Base-by-base conservation (phyloP, 2,797 vertebrate genomes). In the Tympanoctomys barrerae region DNA sequence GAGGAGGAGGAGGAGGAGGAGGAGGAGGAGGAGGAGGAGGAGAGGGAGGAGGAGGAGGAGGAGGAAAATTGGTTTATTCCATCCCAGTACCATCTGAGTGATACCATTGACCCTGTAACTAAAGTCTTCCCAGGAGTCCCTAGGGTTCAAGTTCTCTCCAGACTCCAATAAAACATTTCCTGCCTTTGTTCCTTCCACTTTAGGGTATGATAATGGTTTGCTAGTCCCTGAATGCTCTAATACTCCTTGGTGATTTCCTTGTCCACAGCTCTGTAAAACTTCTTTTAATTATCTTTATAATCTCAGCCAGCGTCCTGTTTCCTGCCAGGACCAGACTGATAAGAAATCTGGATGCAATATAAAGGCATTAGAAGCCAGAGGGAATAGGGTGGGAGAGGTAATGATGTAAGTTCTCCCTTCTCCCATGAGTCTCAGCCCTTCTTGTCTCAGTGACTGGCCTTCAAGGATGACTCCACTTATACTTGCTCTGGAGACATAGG, bases 211-310 rank as follows among this genome's bases (percentile, higher is more conserved):
- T 84, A 57, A 62, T 84, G 77, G 18, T 71, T 79, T 89, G 61
- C 21, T 71, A 49, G 18, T 87, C 42, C 64, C 64, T 87, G 57
- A 36, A 42, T 36, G 1, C 46, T 1, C 82, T 24, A 82, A 28
- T 8, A 36, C 11, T 36, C 31, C 31, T 90, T 31, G 24, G 89
- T 46, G n/a, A 59, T 54, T 90, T 91, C 70, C 54, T 87, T 42
- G 42, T 70, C 36, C 71, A 54, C 49, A 57, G 1, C 66, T 62
- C 46, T 73, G 54, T 77, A 90, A 77, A 92, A 10, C 33, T 82
- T 84, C 36, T 93, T 87, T 83, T 36, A 36, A 49, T 80, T 93
- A 75, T 86, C 89, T 78, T 93, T 49, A 94, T 61, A 91, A 39
- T 85, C 33, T 85, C 24, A 19, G 7, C 19, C 89, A 57, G 36